These are phyloP conservation scores for Leptinotarsa lineolata DNA, from an alignment of 1,140 invertebrate genomes.

Conservation along the genomic window DNA sequence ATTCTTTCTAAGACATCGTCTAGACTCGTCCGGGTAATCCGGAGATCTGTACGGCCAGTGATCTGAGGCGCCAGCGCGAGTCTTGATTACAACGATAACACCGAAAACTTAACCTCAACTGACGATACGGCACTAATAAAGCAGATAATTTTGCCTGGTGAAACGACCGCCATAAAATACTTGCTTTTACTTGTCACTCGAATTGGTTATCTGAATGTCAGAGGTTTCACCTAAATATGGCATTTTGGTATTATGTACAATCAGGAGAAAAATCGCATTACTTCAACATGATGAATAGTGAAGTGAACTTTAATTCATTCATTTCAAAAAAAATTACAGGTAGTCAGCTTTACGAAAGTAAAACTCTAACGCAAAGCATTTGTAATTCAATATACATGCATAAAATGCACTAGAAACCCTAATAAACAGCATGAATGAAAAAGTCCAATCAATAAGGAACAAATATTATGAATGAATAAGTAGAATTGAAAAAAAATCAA, in stretches of 20 bases:
- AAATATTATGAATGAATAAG: too few relatives aligned
- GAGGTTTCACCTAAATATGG: not conserved
- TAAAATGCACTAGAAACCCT: too few relatives aligned
- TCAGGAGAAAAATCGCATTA: too few relatives aligned
- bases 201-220: not conserved
- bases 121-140: conserved; percentile 3
- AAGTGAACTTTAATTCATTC: too few relatives aligned
- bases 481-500: too few relatives aligned
- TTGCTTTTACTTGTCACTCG: not conserved
- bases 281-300: too few relatives aligned
- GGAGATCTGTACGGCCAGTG: not conserved
- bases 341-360: too few relatives aligned
- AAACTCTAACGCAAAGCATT: too few relatives aligned
- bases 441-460: too few relatives aligned
- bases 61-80: not conserved
- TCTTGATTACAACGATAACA: conserved; percentile 1
- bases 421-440: too few relatives aligned
- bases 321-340: too few relatives aligned
- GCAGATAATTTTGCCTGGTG: conserved; percentile 2
- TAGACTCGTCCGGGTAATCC: conserved; percentile 3
- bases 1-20: not conserved
- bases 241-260: not conserved
- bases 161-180: not conserved
- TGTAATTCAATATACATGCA: too few relatives aligned
- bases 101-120: not conserved